Evolutionary conservation across 2,113 vertebrate species (phyloP).

Genomic region (Hyaena hyaena): DNA sequence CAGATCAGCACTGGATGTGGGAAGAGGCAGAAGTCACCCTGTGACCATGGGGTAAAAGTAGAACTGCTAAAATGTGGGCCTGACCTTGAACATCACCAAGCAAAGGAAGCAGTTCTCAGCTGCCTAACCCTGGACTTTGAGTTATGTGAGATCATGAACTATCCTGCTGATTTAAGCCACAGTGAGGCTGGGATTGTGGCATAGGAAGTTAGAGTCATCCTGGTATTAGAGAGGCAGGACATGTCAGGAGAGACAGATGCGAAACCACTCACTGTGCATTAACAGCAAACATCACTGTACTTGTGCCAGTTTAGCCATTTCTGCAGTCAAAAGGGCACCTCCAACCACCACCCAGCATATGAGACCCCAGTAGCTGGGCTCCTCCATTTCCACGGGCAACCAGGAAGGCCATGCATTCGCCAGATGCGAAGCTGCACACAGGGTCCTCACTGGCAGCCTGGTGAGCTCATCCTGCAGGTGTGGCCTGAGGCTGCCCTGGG

Average conservation of each 20-base stretch:
- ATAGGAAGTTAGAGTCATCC: not conserved
- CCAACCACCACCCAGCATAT: not conserved
- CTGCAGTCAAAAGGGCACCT: not conserved
- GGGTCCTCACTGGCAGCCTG: accelerated
- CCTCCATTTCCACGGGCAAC: not conserved
- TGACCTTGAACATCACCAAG: not conserved
- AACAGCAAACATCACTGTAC: not conserved
- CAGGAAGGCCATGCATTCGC: not conserved
- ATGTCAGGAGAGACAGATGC: not conserved
- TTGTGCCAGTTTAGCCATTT: not conserved
- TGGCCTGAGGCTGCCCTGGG: not conserved
- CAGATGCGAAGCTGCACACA: too few species aligned
- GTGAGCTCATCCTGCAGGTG: not conserved
- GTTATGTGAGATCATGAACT: not conserved
- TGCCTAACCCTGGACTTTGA: not conserved
- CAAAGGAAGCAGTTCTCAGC: not conserved
- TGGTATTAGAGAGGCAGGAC: not conserved
- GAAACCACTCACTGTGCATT: not conserved
- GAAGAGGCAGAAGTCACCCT: not conserved
- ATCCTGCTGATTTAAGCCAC: not conserved
- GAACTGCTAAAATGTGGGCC: not conserved
- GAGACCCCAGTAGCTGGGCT: not conserved
- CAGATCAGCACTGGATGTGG: not conserved
- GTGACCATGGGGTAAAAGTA: not conserved
- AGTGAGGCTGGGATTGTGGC: not conserved